These are phyloP conservation scores for Tetraodon nigroviridis DNA, from an alignment of 2,113 vertebrate genomes.

Conservation along the genomic window DNA sequence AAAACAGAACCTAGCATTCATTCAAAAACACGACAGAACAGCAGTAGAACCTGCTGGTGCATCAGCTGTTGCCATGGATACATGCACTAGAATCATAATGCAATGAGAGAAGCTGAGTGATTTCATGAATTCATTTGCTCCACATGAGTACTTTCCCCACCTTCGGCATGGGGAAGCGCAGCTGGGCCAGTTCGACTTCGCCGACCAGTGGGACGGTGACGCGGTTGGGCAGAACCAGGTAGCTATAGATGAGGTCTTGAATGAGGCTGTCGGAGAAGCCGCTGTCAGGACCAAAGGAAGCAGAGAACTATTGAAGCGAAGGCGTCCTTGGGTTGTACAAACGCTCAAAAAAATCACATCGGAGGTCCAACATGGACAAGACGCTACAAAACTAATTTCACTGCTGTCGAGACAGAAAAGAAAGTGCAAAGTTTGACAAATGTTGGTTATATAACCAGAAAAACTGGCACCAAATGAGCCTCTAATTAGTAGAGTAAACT, in stretches of 20 bases:
- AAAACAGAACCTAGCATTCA: not conserved
- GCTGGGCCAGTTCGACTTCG: slow-evolving; percentile 83
- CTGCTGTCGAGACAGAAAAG: too few relatives aligned
- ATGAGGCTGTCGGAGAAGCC: slow-evolving; percentile 92
- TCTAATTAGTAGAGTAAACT: too few relatives aligned
- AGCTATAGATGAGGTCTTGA: slow-evolving; percentile 90
- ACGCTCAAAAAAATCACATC: slow-evolving; percentile 1
- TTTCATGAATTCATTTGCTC: too few relatives aligned
- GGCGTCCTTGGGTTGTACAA: slow-evolving; percentile 52
- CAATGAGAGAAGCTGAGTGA: too few relatives aligned
- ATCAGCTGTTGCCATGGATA: slow-evolving; percentile 38
- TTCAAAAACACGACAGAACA: not conserved
- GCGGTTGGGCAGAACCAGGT: slow-evolving; percentile 93
- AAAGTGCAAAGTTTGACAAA: too few relatives aligned
- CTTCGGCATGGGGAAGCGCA: slow-evolving; percentile 95
- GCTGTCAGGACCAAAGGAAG: slow-evolving; percentile 65
- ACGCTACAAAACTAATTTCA: too few relatives aligned
- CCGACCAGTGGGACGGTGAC: slow-evolving; percentile 92
- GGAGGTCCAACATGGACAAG: too few relatives aligned
- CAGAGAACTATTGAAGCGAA: slow-evolving; percentile 44
- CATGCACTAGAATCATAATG: not conserved
- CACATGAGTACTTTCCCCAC: slow-evolving; percentile 56
- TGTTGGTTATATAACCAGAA: too few relatives aligned
- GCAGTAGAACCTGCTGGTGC: not conserved
- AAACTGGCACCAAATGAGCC: too few relatives aligned